Evolutionary conservation across 2,113 vertebrate genomes (phyloP), one percentile per base, ranked within the genome.

Genomic region (Trogon melanurus): DNA sequence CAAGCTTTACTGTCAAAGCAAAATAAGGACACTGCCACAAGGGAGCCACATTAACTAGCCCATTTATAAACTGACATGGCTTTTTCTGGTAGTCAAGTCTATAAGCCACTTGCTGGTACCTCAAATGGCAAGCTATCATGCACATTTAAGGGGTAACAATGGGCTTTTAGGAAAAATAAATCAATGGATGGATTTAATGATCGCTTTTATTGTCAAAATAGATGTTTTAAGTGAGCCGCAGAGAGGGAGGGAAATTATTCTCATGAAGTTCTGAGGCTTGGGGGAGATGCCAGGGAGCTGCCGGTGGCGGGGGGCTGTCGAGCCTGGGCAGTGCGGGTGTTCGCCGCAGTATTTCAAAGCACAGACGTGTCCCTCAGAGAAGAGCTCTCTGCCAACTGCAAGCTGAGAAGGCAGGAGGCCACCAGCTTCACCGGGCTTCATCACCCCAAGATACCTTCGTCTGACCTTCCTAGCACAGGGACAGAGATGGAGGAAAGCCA

Each of bases 121-220:
- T 93, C 85, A 91, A 60, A 80, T 34, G 73, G 82, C 88, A 83
- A 88, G 72, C 83, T 85, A 90, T 72, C 85, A 36, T 82, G 74
- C 60, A 20, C 82, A 60, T 79, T 95, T 95, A 76, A 65, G 53
- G 66, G 17, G 18, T 45, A 95, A 95, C 93, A 96, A 95, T 88
- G 64, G 71, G 60, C n/a, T 93, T 94, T 93, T 80, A 85, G 75
- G 90, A 90, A 88, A 85, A 94, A 88, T 91, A 94, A 96, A 96
- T 94, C 90, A 85, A 25, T 14, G 82, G 45, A 56, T 66, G 54
- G 74, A 85, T 85, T 83, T 90, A 93, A 85, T 18, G 65, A 45
- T 48, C 3, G 6, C 60, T 90, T 91, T 88, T 75, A 60, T 90
- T 93, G 94, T 85, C 89, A 80, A 86, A 93, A 80, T 32, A 90